Evolutionary conservation across 2,797 vertebrate species (phyloP).

Genomic region (Sebastes iracundus): DNA sequence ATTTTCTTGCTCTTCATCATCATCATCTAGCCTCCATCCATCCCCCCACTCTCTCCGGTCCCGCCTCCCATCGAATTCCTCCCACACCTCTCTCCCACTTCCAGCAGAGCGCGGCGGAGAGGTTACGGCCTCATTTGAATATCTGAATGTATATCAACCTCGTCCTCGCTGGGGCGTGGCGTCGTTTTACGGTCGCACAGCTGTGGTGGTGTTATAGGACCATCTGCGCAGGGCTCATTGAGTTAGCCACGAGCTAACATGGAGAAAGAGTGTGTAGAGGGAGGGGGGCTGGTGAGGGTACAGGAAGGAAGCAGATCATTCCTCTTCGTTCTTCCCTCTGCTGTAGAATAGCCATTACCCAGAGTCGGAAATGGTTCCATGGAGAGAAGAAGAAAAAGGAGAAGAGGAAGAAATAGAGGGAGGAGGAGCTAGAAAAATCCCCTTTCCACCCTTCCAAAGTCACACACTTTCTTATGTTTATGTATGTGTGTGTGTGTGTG

Average conservation of each 20-base stretch:
- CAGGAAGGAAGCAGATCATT: conserved; percentile 12
- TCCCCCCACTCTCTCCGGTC: background rate
- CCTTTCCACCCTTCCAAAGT: conserved; percentile 57
- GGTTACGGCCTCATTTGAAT: conserved; percentile 70
- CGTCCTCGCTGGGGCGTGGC: conserved; percentile 55
- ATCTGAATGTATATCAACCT: conserved; percentile 53
- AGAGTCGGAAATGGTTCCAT: conserved; percentile 68
- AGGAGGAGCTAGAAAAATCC: conserved; percentile 47
- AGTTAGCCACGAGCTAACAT: conserved; percentile 60
- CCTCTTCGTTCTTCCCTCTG: conserved; percentile 51
- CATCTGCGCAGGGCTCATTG: conserved; percentile 73
- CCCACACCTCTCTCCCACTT: conserved; percentile 43
- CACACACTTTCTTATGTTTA: conserved; percentile 29
- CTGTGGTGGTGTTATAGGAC: conserved; percentile 66
- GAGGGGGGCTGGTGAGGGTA: conserved; percentile 5
- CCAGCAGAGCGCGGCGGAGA: conserved; percentile 16
- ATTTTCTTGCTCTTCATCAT: conserved; percentile 37
- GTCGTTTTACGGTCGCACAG: conserved; percentile 56
- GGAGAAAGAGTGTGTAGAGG: conserved; percentile 10
- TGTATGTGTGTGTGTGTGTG: conserved; percentile 12
- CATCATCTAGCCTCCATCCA: conserved; percentile 5
- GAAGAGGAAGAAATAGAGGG: background rate
- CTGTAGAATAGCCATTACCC: conserved; percentile 58
- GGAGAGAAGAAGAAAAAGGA: conserved; percentile 31
- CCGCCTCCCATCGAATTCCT: conserved; percentile 21